Evolutionary conservation across 2,888 invertebrate species (phyloP), one percentile per base, ranked within the genome.

Genomic region (Ophioninae sp.): DNA sequence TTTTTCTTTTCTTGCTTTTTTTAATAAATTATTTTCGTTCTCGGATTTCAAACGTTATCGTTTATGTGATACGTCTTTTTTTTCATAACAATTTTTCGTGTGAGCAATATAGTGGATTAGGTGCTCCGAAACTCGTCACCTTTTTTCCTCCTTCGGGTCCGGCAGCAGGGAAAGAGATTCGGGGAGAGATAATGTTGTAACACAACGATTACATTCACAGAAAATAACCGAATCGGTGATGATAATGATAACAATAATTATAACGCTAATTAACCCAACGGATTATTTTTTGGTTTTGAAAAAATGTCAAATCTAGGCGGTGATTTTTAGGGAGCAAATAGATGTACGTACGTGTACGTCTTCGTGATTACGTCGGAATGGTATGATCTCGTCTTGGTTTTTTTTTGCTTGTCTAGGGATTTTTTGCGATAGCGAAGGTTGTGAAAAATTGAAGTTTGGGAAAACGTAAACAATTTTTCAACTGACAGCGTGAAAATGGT

Each of bases 141-240:
- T 95, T 94, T 94, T 94, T 94, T 94, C 94, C 94, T 94, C 94
- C 94, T 94, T 94, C 90, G 91, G 89, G 92, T 93, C 93, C 93
- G 91, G 93, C 93, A 93, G 93, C 93, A 92, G 88, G 93, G 92
- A 91, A 93, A 92, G 51, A 51, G 90, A 91, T 84, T 91, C 87
- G 87, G 91, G 92, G 91, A 91, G 91, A 93, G 91, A 92, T 90
- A 92, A 92, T 92, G 89, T 91, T 92, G 92, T 93, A 92, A 92
- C 92, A 92, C 92, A 93, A 93, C 93, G 91, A 93, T 93, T 93
- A 93, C 93, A 93, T 93, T 92, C 92, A 92, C 92, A 92, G 90
- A 92, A 91, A 91, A 91, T 86, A 51, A 51, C 51, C 17, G 82
- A 79, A 87, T 84, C 79, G 85, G 83, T 85, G 83, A 79, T 86